A percentile compares a stretch with the other conserved stretches of the same genome.
Conservation (phyloP, 2,888 invertebrate species). For the Heliothis peltigera region DNA sequence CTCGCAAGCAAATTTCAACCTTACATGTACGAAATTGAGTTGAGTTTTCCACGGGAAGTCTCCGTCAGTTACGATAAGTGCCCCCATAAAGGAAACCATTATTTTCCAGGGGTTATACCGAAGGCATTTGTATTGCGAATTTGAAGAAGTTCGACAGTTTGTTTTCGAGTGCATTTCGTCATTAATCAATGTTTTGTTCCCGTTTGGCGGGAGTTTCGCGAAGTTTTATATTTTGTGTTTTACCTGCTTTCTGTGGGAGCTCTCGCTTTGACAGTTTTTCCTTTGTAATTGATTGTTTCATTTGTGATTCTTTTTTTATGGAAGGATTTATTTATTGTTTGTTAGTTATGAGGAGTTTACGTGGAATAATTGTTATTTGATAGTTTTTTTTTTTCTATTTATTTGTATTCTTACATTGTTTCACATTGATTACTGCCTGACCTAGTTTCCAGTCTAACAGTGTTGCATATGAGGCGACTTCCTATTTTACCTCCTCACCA, state of each 20-base stretch:
- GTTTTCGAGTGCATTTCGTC: slow-evolving; percentile 90
- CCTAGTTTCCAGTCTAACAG: too few relatives aligned
- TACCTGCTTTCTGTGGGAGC: slow-evolving; percentile 82
- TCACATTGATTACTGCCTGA: too few relatives aligned
- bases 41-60: slow-evolving; percentile 40
- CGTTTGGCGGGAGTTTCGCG: slow-evolving; percentile 69
- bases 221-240: slow-evolving; percentile 82
- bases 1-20: slow-evolving; percentile 48
- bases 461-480: too few relatives aligned
- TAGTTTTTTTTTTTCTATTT: too few relatives aligned
- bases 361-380: not conserved
- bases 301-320: slow-evolving; percentile 50
- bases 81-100: slow-evolving; percentile 86
- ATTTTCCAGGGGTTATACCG: slow-evolving; percentile 87
- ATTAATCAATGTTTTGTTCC: slow-evolving; percentile 90
- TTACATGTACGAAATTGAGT: slow-evolving; percentile 13
- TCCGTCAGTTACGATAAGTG: slow-evolving; percentile 67
- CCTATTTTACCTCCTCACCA: too few relatives aligned
- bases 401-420: too few relatives aligned
- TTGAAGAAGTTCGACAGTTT: slow-evolving; percentile 90
- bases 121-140: slow-evolving; percentile 88
- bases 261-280: slow-evolving; percentile 82
- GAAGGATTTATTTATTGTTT: slow-evolving; percentile 53
- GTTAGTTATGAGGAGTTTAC: not conserved
- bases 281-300: slow-evolving; percentile 86